Conservation (phyloP, 1,140 invertebrate genomes). For the Ceratosolen fusciceps region DNA sequence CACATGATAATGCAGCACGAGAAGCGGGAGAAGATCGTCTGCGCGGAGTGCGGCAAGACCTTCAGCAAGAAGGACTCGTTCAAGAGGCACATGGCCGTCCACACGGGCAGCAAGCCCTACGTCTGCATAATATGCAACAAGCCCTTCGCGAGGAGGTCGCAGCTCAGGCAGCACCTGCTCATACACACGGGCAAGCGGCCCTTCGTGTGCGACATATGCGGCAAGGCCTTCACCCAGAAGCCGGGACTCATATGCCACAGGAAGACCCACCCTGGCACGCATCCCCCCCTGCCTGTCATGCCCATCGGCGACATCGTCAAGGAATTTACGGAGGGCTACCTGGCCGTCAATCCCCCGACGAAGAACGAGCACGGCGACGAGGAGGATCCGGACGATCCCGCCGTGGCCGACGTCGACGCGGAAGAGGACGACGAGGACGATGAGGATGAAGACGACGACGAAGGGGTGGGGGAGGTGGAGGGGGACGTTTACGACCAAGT, state of each 20-base stretch:
- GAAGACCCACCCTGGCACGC: slow-evolving; percentile 67
- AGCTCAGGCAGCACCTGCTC: slow-evolving; percentile 80
- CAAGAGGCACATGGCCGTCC: slow-evolving; percentile 73
- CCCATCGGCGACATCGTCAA: slow-evolving; percentile 69
- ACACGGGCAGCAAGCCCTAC: slow-evolving; percentile 71
- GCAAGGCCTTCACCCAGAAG: slow-evolving; percentile 70
- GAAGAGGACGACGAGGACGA: slow-evolving; percentile 32
- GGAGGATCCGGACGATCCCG: slow-evolving; percentile 21
- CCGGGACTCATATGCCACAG: slow-evolving; percentile 68
- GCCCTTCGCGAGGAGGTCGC: slow-evolving; percentile 76
- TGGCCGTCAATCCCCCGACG: slow-evolving; percentile 44
- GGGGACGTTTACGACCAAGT: neutral
- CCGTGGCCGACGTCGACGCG: neutral
- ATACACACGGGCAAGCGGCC: slow-evolving; percentile 84
- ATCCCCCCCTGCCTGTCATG: slow-evolving; percentile 69
- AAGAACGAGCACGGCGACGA: slow-evolving; percentile 35
- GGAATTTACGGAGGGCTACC: slow-evolving; percentile 63
- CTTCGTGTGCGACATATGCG: slow-evolving; percentile 71
- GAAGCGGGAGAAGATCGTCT: slow-evolving; percentile 70
- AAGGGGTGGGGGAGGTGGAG: slow-evolving; percentile 44
- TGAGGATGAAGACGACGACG: slow-evolving; percentile 10
- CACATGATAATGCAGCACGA: slow-evolving; percentile 71
- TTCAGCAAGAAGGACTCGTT: slow-evolving; percentile 76
- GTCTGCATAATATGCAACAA: slow-evolving; percentile 73
- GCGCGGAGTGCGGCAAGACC: slow-evolving; percentile 73